Percentiles rank a stretch among this genome's conserved stretches.
phyloP scores from a whole-genome alignment of 2,113 vertebrate species.

The Osmerus mordax region DNA sequence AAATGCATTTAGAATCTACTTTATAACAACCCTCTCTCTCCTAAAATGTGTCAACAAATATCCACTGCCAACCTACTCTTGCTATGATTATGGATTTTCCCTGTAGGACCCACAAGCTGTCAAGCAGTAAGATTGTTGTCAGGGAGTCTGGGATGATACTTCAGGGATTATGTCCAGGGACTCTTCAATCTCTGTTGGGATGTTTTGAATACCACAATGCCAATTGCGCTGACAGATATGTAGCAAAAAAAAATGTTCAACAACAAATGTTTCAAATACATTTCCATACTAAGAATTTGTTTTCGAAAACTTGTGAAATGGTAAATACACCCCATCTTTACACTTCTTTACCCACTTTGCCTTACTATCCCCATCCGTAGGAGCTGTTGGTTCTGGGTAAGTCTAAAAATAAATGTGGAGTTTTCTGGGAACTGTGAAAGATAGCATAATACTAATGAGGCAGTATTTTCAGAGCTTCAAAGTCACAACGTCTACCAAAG shows the following conservation, averaged over 20 bases:
- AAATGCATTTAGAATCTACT: background rate
- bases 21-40: background rate
- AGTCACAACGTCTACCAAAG: constrained; percentile 35
- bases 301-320: too few species aligned
- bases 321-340: background rate
- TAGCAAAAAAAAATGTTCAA: too few species aligned
- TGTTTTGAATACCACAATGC: too few species aligned
- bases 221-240: too few species aligned
- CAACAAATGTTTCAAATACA: too few species aligned
- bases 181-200: background rate
- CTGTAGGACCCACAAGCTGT: background rate
- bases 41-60: background rate
- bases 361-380: constrained; percentile 50
- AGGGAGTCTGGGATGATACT: too few species aligned
- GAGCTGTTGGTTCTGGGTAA: constrained; percentile 45
- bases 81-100: background rate
- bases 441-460: constrained; percentile 64
- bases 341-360: constrained; percentile 35
- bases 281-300: too few species aligned
- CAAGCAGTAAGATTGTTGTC: background rate
- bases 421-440: constrained; percentile 66
- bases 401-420: constrained; percentile 63
- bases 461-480: constrained; percentile 43
- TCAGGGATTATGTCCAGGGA: background rate
- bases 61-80: background rate